phyloP scores from a whole-genome alignment of 2,113 vertebrate genomes.

The Orthonyx spaldingii region DNA sequence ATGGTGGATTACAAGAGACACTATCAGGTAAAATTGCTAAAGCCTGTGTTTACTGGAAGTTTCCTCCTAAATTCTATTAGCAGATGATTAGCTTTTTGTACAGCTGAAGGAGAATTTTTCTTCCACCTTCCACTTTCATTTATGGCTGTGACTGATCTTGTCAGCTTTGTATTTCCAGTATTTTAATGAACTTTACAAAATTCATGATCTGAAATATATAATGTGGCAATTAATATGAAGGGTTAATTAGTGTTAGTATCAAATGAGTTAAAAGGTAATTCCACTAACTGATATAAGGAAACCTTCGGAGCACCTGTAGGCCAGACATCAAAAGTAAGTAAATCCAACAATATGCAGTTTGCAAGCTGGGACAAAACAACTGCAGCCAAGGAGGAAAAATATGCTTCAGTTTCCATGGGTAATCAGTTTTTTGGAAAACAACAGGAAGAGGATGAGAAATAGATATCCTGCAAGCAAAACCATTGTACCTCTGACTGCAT shows the following conservation, averaged over 20 bases:
- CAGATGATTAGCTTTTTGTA: not conserved
- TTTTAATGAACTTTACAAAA: not conserved
- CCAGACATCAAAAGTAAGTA: not conserved
- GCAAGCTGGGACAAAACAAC: not conserved
- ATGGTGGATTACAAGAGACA: not conserved
- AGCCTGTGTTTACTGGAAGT: not conserved
- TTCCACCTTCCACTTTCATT: not conserved
- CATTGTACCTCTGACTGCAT: not conserved
- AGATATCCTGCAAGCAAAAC: not conserved
- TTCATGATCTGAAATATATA: not conserved
- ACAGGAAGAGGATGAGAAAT: not conserved
- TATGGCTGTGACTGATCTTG: not conserved
- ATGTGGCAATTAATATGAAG: not conserved
- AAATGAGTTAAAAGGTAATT: not conserved
- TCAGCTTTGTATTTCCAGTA: not conserved
- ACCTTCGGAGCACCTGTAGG: not conserved
- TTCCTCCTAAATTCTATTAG: not conserved
- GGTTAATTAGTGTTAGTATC: not conserved
- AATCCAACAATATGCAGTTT: not conserved
- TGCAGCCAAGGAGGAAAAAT: not conserved
- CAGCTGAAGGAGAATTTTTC: not conserved
- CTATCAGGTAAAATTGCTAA: not conserved
- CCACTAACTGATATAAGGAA: not conserved
- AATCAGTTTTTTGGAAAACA: not conserved
- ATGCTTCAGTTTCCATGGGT: not conserved